Evolutionary conservation across 53 echinoderm and acorn worm species (phyloP).

Genomic region (Echinometra lucunter): DNA sequence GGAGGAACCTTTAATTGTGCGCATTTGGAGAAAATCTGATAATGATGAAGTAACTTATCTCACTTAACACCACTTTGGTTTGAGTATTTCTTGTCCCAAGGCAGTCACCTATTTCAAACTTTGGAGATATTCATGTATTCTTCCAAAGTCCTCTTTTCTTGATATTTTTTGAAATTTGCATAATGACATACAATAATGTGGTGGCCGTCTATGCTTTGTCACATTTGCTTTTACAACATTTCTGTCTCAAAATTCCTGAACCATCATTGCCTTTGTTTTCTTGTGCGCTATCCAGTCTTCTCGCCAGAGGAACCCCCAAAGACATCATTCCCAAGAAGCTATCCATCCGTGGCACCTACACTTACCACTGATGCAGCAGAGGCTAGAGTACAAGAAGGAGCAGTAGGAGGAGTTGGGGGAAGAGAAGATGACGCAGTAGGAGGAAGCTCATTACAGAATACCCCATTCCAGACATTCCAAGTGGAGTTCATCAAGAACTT

Average conservation of each 20-base stretch:
- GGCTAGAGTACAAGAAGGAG: neutral
- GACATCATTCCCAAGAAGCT: neutral
- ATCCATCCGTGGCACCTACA: neutral
- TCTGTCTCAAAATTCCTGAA: neutral
- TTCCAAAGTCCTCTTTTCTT: too few relatives aligned
- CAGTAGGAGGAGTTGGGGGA: slow-evolving; percentile 29
- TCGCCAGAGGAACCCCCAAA: slow-evolving; percentile 54
- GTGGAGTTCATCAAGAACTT: slow-evolving; percentile 95
- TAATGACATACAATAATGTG: too few relatives aligned
- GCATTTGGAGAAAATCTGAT: too few relatives aligned
- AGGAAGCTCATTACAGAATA: slow-evolving; percentile 30
- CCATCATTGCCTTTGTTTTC: neutral
- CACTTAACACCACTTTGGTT: too few relatives aligned
- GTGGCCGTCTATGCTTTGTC: too few relatives aligned
- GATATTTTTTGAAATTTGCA: too few relatives aligned
- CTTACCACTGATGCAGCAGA: neutral
- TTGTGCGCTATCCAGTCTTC: slow-evolving; percentile 36
- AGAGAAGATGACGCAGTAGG: neutral
- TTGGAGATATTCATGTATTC: too few relatives aligned
- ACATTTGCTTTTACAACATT: too few relatives aligned
- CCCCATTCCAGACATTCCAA: slow-evolving; percentile 88
- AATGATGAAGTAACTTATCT: too few relatives aligned
- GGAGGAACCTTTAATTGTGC: too few relatives aligned
- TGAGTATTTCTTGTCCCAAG: too few relatives aligned
- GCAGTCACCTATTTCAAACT: too few relatives aligned